phyloP scores from a whole-genome alignment of 1,140 invertebrate species.

The Trissolcus basalis region DNA sequence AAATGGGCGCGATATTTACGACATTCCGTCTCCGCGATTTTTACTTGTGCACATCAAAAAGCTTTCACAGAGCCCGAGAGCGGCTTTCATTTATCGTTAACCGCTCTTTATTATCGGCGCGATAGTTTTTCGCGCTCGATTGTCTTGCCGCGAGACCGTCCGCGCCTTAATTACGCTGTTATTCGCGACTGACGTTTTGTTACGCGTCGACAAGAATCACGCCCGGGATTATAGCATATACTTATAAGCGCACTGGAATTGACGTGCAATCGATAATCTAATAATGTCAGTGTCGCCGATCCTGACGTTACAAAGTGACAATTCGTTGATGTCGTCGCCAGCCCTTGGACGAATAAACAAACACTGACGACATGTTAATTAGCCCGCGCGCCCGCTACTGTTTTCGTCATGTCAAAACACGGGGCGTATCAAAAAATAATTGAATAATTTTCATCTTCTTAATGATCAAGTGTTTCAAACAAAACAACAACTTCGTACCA shows the following conservation, averaged over 20 bases:
- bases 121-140: not conserved
- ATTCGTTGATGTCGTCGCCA: not conserved
- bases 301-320: slow-evolving; percentile 30
- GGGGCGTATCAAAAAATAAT: too few relatives aligned
- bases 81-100: slow-evolving; percentile 35
- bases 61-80: slow-evolving; percentile 48
- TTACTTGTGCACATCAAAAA: slow-evolving; percentile 56
- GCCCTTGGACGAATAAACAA: too few relatives aligned
- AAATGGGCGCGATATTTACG: slow-evolving; percentile 65
- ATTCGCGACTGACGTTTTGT: slow-evolving; percentile 13
- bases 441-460: too few relatives aligned
- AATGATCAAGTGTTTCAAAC: too few relatives aligned
- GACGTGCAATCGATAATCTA: slow-evolving; percentile 47
- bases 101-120: slow-evolving; percentile 22
- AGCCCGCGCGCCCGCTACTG: too few relatives aligned
- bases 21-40: slow-evolving; percentile 49
- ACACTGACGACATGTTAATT: too few relatives aligned
- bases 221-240: slow-evolving; percentile 18
- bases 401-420: too few relatives aligned
- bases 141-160: not conserved
- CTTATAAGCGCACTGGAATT: slow-evolving; percentile 21
- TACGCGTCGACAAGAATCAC: slow-evolving; percentile 17
- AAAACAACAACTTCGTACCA: too few relatives aligned
- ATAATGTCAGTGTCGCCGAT: slow-evolving; percentile 32
- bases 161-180: slow-evolving; percentile 3